Evolutionary conservation across 2,797 vertebrate genomes (phyloP), one percentile per base, ranked within the genome.

Genomic region (Micromesistius poutassou): DNA sequence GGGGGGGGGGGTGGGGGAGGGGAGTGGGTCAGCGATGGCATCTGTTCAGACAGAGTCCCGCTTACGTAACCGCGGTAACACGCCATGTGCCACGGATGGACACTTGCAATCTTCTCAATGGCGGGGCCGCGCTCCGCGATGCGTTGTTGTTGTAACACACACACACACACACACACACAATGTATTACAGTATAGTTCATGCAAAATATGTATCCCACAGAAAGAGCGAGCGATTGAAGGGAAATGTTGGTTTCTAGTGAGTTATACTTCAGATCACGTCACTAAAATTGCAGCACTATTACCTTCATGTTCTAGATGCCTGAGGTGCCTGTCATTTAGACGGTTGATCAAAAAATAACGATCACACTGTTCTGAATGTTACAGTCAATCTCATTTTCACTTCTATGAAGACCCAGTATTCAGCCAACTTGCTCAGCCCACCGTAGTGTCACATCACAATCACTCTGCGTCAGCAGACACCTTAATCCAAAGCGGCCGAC

Each of bases 61-160:
- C 85, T 91, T 91, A 90, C 81, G 84, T 80, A 91, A 88, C 82
- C 30, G 73, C 36, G 75, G 88, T 42, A 5, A 80, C 82, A n/a
- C 33, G 75, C 25, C 75, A 38, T 19, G 30, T 19, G 22, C 28
- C 66, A 12, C 25, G 66, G 66, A 30, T 13, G 33, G 38, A 13
- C 38, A 13, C 38, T 40, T 10, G n/a, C 10, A 25, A 13, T 68
- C 66, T 30, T 28, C 66, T 10, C 28, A 28, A 7, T 28, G 25
- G 28, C n/a, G 10, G 25, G 19, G 10, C 62, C 5, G 5, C 5
- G 25, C 1, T 66, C 1, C n/a, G 7, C n/a, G 19, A 66, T 66
- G 62, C 62, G 19, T 66, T 66, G 22, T 66, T 66, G n/a, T 2
- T n/a, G n/a, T n/a, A n/a, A 68, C 66, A 68, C n/a, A 68, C n/a